Evolutionary conservation across 2,113 vertebrate species (phyloP).

Genomic region (Hippoglossus stenolepis): DNA sequence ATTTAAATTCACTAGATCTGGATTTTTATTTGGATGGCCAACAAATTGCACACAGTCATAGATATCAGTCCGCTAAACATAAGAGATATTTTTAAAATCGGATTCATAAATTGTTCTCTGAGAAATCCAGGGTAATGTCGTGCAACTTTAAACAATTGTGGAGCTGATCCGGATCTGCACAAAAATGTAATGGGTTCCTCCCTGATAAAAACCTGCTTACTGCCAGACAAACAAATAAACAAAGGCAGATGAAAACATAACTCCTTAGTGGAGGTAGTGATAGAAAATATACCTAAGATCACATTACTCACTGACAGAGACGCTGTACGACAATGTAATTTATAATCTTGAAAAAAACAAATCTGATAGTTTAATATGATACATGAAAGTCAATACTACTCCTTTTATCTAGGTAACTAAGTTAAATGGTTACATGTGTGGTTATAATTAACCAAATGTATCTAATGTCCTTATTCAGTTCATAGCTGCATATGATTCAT

Average conservation of each 20-base stretch:
- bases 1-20: no score
- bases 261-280: background rate
- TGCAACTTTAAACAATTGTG: no score
- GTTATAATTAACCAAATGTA: background rate
- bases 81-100: no score
- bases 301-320: background rate
- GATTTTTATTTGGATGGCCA: no score
- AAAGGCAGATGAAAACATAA: background rate
- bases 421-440: background rate
- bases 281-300: background rate
- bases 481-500: background rate
- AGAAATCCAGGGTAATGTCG: no score
- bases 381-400: background rate
- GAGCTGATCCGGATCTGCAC: no score
- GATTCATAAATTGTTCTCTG: no score
- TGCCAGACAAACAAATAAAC: background rate
- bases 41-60: no score
- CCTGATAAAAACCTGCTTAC: background rate
- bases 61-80: no score
- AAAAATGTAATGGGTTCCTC: no score
- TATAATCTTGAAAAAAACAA: background rate
- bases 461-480: background rate
- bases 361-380: background rate
- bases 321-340: background rate
- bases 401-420: background rate